Percentiles rank a stretch among this genome's conserved stretches.
These are phyloP conservation scores for Drosophila quinaria DNA, from an alignment of 2,888 invertebrate genomes.

Conservation along the genomic window DNA sequence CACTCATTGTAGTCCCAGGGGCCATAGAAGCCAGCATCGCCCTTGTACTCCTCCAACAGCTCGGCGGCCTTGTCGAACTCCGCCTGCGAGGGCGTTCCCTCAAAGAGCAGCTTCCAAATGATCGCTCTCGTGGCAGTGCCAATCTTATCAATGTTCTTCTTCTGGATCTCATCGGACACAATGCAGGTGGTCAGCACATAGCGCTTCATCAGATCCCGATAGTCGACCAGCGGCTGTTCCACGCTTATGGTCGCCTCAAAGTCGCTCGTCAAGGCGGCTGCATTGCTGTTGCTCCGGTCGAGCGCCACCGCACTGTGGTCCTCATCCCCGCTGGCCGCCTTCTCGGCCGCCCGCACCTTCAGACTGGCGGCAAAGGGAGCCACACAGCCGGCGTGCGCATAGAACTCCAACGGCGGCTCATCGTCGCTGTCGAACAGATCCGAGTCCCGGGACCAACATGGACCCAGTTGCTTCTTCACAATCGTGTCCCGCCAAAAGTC, in stretches of 20 bases:
- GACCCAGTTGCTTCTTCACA: conserved; percentile 70
- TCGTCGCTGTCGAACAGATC: conserved; percentile 79
- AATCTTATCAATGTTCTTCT: conserved; percentile 62
- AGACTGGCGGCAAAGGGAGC: conserved; percentile 70
- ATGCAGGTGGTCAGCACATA: conserved; percentile 59
- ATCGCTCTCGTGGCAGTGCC: conserved; percentile 38
- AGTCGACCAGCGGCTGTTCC: conserved; percentile 58
- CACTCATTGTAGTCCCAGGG: conserved; percentile 83
- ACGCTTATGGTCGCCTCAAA: conserved; percentile 58
- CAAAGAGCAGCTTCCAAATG: conserved; percentile 75
- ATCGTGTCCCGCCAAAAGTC: conserved; percentile 76
- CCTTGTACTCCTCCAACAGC: conserved; percentile 78
- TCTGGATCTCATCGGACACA: conserved; percentile 60
- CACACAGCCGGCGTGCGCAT: conserved; percentile 71
- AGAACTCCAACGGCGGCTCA: conserved; percentile 73
- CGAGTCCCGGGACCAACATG: conserved; percentile 76
- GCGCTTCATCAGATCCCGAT: conserved; percentile 66
- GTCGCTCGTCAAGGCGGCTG: conserved; percentile 50
- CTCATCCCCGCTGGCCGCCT: conserved; percentile 19
- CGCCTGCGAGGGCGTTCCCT: conserved; percentile 30
- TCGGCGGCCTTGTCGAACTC: conserved; percentile 57
- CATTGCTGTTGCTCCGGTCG: conserved; percentile 29
- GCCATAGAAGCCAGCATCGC: conserved; percentile 82
- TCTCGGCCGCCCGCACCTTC: conserved; percentile 41
- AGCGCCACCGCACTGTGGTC: not conserved